phyloP scores from a whole-genome alignment of 2,113 vertebrate species.

The Pangasianodon gigas region DNA sequence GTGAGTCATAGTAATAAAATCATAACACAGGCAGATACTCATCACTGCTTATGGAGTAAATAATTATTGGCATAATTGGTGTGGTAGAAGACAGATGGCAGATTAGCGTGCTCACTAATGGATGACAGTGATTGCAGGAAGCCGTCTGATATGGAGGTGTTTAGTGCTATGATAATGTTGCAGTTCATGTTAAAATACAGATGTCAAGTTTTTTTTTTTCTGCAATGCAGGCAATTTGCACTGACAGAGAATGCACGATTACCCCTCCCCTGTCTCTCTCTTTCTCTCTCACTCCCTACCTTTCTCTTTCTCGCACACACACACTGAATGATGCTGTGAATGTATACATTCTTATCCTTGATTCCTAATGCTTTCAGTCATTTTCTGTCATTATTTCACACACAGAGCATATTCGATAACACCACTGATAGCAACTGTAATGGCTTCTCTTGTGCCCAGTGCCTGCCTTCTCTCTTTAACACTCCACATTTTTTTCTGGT shows the following conservation, averaged over 20 bases:
- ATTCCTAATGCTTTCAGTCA: background rate
- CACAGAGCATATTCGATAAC: background rate
- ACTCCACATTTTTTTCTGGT: background rate
- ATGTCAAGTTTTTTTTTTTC: background rate
- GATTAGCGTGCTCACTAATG: background rate
- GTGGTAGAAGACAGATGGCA: background rate
- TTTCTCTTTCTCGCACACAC: background rate
- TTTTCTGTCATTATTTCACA: background rate
- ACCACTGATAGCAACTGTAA: background rate
- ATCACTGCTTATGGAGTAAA: background rate
- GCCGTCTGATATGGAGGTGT: background rate
- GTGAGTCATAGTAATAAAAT: constrained; percentile 74
- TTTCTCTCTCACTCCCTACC: background rate
- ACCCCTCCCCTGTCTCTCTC: background rate
- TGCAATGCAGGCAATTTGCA: constrained; percentile 4
- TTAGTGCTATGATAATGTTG: constrained; percentile 3
- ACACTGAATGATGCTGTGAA: background rate
- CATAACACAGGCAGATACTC: background rate
- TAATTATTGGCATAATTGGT: constrained; percentile 14
- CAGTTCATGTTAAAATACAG: background rate
- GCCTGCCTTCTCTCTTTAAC: background rate
- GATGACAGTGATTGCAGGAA: background rate
- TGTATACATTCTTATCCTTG: background rate
- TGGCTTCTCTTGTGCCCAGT: background rate
- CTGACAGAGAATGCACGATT: background rate